Percentiles rank a stretch among this genome's conserved stretches.
Evolutionary conservation across 2,888 invertebrate genomes (phyloP).

Genomic region (Agrotis segetum): DNA sequence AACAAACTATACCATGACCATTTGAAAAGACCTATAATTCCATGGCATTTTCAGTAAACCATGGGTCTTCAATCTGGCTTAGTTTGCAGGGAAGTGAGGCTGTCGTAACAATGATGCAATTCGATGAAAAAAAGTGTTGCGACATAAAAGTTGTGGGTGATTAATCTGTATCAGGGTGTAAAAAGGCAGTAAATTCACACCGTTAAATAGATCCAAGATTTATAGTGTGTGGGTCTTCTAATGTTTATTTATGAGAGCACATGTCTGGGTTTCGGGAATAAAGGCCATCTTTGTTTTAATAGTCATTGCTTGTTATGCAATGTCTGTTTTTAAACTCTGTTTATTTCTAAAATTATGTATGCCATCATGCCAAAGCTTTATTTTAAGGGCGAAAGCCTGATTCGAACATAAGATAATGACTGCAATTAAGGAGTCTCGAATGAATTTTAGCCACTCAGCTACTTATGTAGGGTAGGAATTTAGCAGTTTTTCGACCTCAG

Average conservation of each 20-base stretch:
- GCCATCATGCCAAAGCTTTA: background rate
- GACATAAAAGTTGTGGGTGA: slow-evolving; percentile 51
- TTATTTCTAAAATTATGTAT: background rate
- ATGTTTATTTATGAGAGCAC: slow-evolving; percentile 49
- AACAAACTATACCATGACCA: slow-evolving; percentile 75
- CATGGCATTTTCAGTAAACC: slow-evolving; percentile 1
- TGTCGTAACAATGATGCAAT: slow-evolving; percentile 71
- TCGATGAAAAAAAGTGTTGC: slow-evolving; percentile 54
- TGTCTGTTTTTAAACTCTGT: slow-evolving; percentile 17
- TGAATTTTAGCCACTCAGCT: too few species aligned
- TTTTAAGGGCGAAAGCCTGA: background rate
- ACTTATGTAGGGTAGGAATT: too few species aligned
- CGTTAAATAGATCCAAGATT: slow-evolving; percentile 43
- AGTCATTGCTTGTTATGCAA: slow-evolving; percentile 19
- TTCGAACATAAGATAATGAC: background rate
- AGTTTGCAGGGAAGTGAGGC: slow-evolving; percentile 52
- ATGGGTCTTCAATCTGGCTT: slow-evolving; percentile 37
- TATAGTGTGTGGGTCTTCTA: slow-evolving; percentile 55
- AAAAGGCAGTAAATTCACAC: slow-evolving; percentile 61
- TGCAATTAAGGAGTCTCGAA: too few species aligned
- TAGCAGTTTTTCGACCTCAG: too few species aligned
- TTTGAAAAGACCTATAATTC: slow-evolving; percentile 14
- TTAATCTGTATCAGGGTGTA: slow-evolving; percentile 58
- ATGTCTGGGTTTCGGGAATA: slow-evolving; percentile 32
- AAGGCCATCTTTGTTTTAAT: slow-evolving; percentile 35